Percentiles rank a stretch among this genome's conserved stretches.
phyloP scores from a whole-genome alignment of 2,888 invertebrate species.

The Barypeithes pellucidus region DNA sequence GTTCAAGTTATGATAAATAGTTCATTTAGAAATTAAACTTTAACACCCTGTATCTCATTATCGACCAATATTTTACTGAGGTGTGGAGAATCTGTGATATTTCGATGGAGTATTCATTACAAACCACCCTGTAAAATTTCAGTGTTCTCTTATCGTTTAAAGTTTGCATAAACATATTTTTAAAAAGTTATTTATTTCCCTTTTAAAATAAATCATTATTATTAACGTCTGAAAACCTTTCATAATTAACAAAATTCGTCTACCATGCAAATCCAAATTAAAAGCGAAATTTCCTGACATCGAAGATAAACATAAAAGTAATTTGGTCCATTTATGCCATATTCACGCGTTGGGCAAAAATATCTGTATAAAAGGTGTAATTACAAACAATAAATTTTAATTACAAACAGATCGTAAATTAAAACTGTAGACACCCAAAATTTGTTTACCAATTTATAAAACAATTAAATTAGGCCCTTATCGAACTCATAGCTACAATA shows the following conservation, averaged over 20 bases:
- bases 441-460: constrained; percentile 27
- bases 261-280: constrained; percentile 14
- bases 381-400: constrained; percentile 31
- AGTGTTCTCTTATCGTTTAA: no score
- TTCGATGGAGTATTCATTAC: no score
- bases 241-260: constrained; percentile 13
- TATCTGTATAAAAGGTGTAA: constrained; percentile 24
- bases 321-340: constrained; percentile 24
- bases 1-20: no score
- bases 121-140: no score
- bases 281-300: constrained; percentile 19
- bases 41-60: no score
- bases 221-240: constrained; percentile 3
- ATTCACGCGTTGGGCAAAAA: constrained; percentile 18
- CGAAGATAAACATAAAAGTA: constrained; percentile 21
- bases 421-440: constrained; percentile 30
- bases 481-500: constrained; percentile 15
- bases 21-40: no score
- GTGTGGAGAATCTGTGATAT: no score
- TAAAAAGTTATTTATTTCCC: neutral
- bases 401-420: constrained; percentile 19
- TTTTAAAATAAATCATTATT: neutral
- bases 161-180: no score
- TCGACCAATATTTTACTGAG: no score
- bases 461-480: constrained; percentile 34